Evolutionary conservation across 2,888 invertebrate genomes (phyloP).

Genomic region (Drosophila diplacantha): DNA sequence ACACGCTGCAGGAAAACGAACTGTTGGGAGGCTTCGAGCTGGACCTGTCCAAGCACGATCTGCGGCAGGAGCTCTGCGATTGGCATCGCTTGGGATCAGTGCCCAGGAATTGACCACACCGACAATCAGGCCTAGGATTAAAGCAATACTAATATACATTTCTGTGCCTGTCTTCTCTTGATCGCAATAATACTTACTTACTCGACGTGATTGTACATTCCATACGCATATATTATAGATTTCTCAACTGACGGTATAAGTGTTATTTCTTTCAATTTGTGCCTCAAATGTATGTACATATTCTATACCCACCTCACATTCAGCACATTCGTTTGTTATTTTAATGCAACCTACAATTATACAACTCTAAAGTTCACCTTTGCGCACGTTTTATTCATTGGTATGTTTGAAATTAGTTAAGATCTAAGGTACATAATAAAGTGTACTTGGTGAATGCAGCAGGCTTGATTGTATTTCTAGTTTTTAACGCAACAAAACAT

Average conservation of each 20-base stretch:
- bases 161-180: constrained; percentile 65
- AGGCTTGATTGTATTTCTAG: constrained; percentile 12
- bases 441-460: constrained; percentile 21
- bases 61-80: constrained; percentile 87
- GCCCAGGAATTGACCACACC: constrained; percentile 60
- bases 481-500: constrained; percentile 11
- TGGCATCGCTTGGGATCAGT: constrained; percentile 87
- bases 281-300: constrained; percentile 36
- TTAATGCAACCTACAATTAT: constrained; percentile 11
- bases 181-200: constrained; percentile 72
- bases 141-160: constrained; percentile 40
- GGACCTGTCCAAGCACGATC: constrained; percentile 84
- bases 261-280: constrained; percentile 30
- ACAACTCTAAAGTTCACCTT: constrained; percentile 8
- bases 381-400: neutral
- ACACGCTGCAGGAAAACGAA: constrained; percentile 95
- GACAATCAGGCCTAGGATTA: constrained; percentile 48
- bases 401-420: constrained; percentile 1
- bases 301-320: constrained; percentile 13
- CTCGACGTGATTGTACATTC: constrained; percentile 71
- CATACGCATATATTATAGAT: constrained; percentile 42
- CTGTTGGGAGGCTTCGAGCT: constrained; percentile 95
- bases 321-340: constrained; percentile 17
- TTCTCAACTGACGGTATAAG: constrained; percentile 25
- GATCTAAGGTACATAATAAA: neutral